Evolutionary conservation across 1,140 invertebrate species (phyloP), one percentile per base, ranked within the genome.

Genomic region (Leptinotarsa undecemlineata): DNA sequence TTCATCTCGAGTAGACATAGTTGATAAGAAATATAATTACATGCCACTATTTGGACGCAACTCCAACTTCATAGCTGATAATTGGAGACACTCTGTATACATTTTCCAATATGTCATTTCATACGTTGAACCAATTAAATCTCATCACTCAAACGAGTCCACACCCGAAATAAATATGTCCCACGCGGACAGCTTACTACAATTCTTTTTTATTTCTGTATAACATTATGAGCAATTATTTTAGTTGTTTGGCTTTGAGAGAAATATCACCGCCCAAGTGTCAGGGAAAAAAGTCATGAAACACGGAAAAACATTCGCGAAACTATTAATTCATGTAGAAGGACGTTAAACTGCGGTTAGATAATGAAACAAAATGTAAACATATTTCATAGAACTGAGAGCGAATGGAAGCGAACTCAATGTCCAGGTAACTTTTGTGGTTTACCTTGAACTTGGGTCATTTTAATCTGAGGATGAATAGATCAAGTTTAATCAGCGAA

Each of bases 211-310:
- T 57, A 57, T 57, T 57, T 57, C 2, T 5, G 51, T 57, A 19
- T 2, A 57, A n/a, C 51, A 19, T 57, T 57, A 57, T 57, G 51
- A 57, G 51, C 51, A 57, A 57, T 57, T 57, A 57, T 57, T 57
- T 57, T 57, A 57, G 51, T 14, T 57, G 51, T 57, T 57, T 57
- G 51, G 51, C 51, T 14, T 57, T 5, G 33, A 42, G 51, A 57
- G 15, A 19, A 57, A 57, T 17, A 17, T 57, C 51, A 57, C n/a
- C 51, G 51, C 15, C 51, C 51, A 57, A 57, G 51, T 57, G 33
- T 42, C 33, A 8, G 11, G 33, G 4, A 57, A 19, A 57, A 15
- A 57, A 57, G 2, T 57, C 15, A 57, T 57, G 51, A 57, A 57
- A 57, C 6, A 57, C n/a, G 15, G 51, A 57, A 42, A 42, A 42